Evolutionary conservation across 2,113 vertebrate species (phyloP), one percentile per base, ranked within the genome.

Genomic region (Propithecus coquereli): DNA sequence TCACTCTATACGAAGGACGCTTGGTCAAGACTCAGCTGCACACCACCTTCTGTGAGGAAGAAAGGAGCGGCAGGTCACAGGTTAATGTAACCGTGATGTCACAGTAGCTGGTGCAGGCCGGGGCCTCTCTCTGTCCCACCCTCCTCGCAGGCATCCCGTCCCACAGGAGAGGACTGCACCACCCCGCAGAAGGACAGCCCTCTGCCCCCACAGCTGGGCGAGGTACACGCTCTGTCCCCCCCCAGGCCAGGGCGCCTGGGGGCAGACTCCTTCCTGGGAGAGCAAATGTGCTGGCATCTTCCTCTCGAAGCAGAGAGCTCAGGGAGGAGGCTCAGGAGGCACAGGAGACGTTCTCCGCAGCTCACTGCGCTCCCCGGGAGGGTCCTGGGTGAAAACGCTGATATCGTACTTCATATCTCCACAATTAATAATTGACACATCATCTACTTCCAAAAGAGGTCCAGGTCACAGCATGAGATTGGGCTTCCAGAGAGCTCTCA

Each of bases 51-150:
- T 68, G 5, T 43, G 63, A 68, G 83, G 54, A 87, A 50, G 65
- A 57, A 13, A 13, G 40, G 27, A 1, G 3, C 12, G 5, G 47
- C n/a, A 1, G 7, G 25, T 34, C 80, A 25, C 0, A 32, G 27
- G 23, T 45, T 81, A 47, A 0, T 13, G 25, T 65, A 20, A 77
- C 66, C 40, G 65, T 76, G 37, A 4, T 17, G 2, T 20, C 57
- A 61, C 9, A n/a, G 20, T 13, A 20, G 11, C 37, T 30, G 40
- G 77, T 77, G 52, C 0, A 4, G 85, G 82, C 76, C 27, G 91
- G 86, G 50, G 0, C 18, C 43, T 79, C 9, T 6, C 47, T 76
- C 57, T n/a, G 2, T 34, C 23, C 66, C 3, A 34, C 30, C 32
- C 52, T 82, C 57, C 25, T 79, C 73, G 8, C 1, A 43, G 37